phyloP scores from a whole-genome alignment of 2,797 vertebrate species.

The Melanotaenia pygmaea region DNA sequence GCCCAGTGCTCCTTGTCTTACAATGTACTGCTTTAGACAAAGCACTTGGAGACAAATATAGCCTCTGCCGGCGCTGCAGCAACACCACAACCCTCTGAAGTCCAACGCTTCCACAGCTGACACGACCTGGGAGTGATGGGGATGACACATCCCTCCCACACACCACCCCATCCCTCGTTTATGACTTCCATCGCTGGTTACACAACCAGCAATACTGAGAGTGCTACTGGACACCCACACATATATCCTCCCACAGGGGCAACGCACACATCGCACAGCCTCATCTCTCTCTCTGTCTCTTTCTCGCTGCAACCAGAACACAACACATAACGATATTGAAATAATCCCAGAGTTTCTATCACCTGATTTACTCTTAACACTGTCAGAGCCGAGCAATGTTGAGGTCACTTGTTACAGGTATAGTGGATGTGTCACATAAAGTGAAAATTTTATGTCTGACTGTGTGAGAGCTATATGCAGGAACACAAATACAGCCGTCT shows the following conservation, averaged over 20 bases:
- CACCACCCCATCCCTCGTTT: constrained; percentile 76
- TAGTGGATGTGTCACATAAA: constrained; percentile 39
- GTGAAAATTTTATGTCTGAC: constrained; percentile 44
- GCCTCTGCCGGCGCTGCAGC: constrained; percentile 59
- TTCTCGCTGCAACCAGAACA: constrained; percentile 35
- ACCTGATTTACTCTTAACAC: constrained; percentile 64
- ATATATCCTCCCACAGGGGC: constrained; percentile 76
- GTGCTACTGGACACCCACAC: constrained; percentile 81
- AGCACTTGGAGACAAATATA: constrained; percentile 75
- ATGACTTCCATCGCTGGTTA: constrained; percentile 83
- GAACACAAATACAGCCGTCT: constrained; percentile 11
- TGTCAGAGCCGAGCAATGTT: constrained; percentile 49
- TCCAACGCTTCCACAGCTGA: constrained; percentile 80
- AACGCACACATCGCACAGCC: constrained; percentile 63
- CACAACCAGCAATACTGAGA: constrained; percentile 78
- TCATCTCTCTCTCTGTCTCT: constrained; percentile 35
- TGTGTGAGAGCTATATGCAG: constrained; percentile 40
- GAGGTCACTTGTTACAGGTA: constrained; percentile 63
- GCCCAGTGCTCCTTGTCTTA: constrained; percentile 38
- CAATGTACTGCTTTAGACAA: constrained; percentile 54
- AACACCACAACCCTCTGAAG: constrained; percentile 73
- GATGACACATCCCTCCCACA: constrained; percentile 85
- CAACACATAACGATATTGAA: constrained; percentile 51
- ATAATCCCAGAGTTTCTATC: constrained; percentile 55
- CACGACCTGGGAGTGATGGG: constrained; percentile 79